phyloP scores from a whole-genome alignment of 2,888 invertebrate species.

The Sarcophaga variegata region DNA sequence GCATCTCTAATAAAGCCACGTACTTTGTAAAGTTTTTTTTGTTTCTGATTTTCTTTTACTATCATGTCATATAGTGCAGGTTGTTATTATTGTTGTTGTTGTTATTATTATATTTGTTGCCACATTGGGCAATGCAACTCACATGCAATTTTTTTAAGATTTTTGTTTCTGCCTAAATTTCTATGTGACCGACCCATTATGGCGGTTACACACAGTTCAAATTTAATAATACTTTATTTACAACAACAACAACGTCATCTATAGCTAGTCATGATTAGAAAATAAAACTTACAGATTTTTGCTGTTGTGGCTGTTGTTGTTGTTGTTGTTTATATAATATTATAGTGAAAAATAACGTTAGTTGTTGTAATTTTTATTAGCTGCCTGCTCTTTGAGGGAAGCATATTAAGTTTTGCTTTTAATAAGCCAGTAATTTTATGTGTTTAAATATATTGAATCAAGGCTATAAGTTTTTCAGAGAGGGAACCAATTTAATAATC shows the following conservation, averaged over 20 bases:
- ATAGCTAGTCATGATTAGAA: background rate
- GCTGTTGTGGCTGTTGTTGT: background rate
- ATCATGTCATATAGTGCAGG: slow-evolving; percentile 69
- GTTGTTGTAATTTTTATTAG: slow-evolving; percentile 1
- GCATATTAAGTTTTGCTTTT: slow-evolving; percentile 8
- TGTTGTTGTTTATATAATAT: slow-evolving; percentile 9
- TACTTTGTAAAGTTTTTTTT: slow-evolving; percentile 54
- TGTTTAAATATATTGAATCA: background rate
- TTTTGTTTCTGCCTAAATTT: slow-evolving; percentile 53
- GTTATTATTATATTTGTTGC: slow-evolving; percentile 18
- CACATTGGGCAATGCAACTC: slow-evolving; percentile 25
- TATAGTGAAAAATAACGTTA: background rate
- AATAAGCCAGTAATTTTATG: background rate
- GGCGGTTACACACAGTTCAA: slow-evolving; percentile 68
- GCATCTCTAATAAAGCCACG: slow-evolving; percentile 62
- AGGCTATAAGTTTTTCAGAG: too few relatives aligned
- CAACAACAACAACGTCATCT: slow-evolving; percentile 41
- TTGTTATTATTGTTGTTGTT: slow-evolving; percentile 55
- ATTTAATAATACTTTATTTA: slow-evolving; percentile 65
- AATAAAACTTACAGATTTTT: too few relatives aligned
- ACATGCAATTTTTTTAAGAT: slow-evolving; percentile 61
- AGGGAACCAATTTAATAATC: too few relatives aligned
- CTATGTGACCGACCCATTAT: slow-evolving; percentile 70
- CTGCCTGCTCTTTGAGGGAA: background rate
- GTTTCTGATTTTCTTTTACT: slow-evolving; percentile 14